Percentiles rank a stretch among this genome's conserved stretches.
phyloP scores from a whole-genome alignment of 2,113 vertebrate genomes.

The Bombycilla garrulus region DNA sequence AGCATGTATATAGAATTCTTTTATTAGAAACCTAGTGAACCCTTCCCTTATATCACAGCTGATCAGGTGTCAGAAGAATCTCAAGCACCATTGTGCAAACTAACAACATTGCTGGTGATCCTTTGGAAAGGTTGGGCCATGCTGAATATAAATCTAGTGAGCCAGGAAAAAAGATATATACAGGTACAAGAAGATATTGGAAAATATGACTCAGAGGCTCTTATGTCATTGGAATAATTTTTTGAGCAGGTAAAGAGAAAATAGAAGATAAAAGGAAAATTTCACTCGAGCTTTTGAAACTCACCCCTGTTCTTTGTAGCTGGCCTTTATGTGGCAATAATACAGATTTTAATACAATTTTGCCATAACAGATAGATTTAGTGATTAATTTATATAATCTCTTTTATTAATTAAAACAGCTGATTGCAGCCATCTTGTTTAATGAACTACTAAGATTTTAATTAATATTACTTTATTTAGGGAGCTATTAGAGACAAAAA shows the following conservation, averaged over 20 bases:
- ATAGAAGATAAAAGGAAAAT: neutral
- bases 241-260: neutral
- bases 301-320: neutral
- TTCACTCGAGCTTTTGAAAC: neutral
- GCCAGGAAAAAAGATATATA: neutral
- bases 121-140: neutral
- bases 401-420: neutral
- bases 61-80: neutral
- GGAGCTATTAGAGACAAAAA: neutral
- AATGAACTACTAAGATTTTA: neutral
- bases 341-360: neutral
- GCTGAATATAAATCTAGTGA: neutral
- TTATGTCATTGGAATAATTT: neutral
- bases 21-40: neutral
- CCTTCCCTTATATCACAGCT: neutral
- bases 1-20: accelerated
- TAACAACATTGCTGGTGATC: neutral
- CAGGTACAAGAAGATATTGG: neutral
- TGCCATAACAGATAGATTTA: neutral
- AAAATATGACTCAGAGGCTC: neutral
- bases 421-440: neutral
- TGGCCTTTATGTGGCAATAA: neutral
- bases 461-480: neutral
- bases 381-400: neutral
- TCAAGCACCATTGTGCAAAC: neutral